phyloP scores from a whole-genome alignment of 2,113 vertebrate species.

The Sturnira hondurensis region DNA sequence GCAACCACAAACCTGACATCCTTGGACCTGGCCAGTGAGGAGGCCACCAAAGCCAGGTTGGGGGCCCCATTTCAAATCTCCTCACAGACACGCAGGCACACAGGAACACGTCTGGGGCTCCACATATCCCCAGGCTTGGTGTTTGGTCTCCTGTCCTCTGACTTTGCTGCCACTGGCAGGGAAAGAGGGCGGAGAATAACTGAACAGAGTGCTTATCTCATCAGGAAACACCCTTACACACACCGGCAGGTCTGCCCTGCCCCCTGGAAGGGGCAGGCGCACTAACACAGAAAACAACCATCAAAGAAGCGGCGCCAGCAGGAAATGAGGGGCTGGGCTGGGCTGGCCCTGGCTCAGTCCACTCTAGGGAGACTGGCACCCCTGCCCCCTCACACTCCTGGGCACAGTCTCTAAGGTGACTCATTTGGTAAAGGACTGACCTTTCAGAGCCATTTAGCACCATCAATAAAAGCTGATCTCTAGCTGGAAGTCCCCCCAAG shows the following conservation, averaged over 20 bases:
- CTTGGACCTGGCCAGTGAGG: not conserved
- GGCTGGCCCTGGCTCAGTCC: not conserved
- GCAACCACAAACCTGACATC: not conserved
- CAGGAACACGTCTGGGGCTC: not conserved
- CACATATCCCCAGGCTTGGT: not conserved
- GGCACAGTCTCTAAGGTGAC: not conserved
- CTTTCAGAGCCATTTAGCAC: not conserved
- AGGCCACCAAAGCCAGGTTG: not conserved
- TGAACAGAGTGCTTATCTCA: rapidly evolving
- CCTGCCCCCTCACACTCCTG: too few species aligned
- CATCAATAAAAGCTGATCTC: not conserved
- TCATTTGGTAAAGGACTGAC: not conserved
- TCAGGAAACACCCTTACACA: not conserved
- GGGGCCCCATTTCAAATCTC: rapidly evolving
- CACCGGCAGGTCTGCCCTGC: not conserved
- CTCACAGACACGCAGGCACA: not conserved
- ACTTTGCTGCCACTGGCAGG: not conserved
- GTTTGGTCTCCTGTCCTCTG: too few species aligned
- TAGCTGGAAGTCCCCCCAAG: slow-evolving; percentile 41
- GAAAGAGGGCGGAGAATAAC: not conserved
- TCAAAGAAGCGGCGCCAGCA: rapidly evolving
- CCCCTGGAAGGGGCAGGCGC: not conserved
- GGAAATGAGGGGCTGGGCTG: rapidly evolving
- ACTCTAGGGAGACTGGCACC: not conserved
- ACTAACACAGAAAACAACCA: not conserved